Percentiles rank a stretch among this genome's conserved stretches.
These are phyloP conservation scores for Maconellicoccus hirsutus DNA, from an alignment of 1,140 invertebrate genomes.

Conservation along the genomic window DNA sequence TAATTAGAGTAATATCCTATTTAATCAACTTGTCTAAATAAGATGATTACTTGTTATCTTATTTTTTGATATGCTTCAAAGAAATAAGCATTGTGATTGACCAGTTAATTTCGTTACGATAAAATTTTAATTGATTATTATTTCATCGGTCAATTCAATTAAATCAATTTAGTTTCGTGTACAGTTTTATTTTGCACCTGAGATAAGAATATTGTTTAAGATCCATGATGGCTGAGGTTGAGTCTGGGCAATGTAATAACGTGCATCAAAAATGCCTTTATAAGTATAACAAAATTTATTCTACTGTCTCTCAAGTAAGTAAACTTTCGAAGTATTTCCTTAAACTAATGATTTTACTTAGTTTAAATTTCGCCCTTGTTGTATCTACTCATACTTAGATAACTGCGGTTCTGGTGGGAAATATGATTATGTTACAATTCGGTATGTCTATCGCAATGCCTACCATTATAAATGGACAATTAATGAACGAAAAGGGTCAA, in stretches of 20 bases:
- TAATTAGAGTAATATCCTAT: too few species aligned
- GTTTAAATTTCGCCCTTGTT: too few species aligned
- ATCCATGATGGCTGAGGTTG: not conserved
- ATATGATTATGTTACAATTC: slow-evolving; percentile 25
- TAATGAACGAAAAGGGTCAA: slow-evolving; percentile 22
- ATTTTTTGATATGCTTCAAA: too few species aligned
- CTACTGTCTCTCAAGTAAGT: not conserved
- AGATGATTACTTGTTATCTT: too few species aligned
- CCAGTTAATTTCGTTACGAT: too few species aligned
- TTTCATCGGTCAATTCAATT: too few species aligned
- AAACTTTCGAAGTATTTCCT: not conserved
- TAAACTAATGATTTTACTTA: not conserved
- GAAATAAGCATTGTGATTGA: too few species aligned
- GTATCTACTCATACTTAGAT: slow-evolving; percentile 13
- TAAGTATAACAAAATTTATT: not conserved
- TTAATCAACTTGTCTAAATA: too few species aligned
- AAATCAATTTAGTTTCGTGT: too few species aligned
- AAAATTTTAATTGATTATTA: too few species aligned
- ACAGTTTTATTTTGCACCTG: too few species aligned
- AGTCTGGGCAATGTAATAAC: not conserved
- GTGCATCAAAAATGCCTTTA: not conserved
- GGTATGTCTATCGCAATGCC: slow-evolving; percentile 25
- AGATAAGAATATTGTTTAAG: too few species aligned
- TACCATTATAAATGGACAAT: slow-evolving; percentile 24
- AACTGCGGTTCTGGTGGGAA: slow-evolving; percentile 21